Evolutionary conservation across 2,797 vertebrate genomes (phyloP).

Genomic region (Cyprinella venusta): DNA sequence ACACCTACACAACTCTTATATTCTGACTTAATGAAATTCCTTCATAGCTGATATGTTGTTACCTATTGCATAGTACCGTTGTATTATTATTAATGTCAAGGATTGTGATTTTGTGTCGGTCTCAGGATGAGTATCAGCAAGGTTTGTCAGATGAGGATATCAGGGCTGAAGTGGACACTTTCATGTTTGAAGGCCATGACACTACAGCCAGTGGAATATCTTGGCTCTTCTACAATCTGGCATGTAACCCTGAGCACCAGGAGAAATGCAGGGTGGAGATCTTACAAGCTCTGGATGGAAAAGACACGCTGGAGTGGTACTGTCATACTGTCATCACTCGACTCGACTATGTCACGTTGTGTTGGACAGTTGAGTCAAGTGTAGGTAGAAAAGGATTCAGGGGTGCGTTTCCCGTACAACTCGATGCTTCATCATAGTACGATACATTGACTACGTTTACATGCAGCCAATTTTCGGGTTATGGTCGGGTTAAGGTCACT

Average conservation of each 20-base stretch:
- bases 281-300: slow-evolving; percentile 72
- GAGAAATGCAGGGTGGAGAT: slow-evolving; percentile 87
- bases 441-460: too few species aligned
- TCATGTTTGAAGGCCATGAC: slow-evolving; percentile 91
- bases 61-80: background rate
- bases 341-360: background rate
- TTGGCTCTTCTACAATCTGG: slow-evolving; percentile 86
- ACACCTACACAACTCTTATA: background rate
- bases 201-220: slow-evolving; percentile 84
- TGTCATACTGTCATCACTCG: background rate
- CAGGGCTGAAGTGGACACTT: slow-evolving; percentile 87
- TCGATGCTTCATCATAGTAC: too few species aligned
- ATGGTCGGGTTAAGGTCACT: too few species aligned
- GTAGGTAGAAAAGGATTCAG: background rate
- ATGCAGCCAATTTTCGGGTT: too few species aligned
- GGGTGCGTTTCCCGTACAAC: too few species aligned
- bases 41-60: background rate
- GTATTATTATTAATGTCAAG: background rate
- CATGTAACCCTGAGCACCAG: slow-evolving; percentile 86
- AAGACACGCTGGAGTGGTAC: slow-evolving; percentile 82
- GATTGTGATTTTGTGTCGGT: background rate
- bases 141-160: slow-evolving; percentile 84
- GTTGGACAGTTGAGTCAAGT: background rate
- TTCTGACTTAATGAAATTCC: background rate
- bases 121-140: slow-evolving; percentile 83